These are phyloP conservation scores for Magallana nippona DNA, from an alignment of 2,888 invertebrate genomes.

Conservation along the genomic window DNA sequence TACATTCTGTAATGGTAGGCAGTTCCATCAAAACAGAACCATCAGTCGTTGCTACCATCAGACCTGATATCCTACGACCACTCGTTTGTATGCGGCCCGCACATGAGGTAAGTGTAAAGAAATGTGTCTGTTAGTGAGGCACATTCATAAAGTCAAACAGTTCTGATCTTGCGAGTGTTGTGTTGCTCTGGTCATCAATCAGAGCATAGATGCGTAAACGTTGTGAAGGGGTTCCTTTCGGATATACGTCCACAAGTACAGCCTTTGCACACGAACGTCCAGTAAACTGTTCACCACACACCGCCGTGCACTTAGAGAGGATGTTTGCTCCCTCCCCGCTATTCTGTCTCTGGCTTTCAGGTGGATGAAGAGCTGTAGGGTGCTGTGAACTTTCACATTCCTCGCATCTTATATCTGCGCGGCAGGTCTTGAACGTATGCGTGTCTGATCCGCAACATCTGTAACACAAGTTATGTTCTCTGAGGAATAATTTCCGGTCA, in stretches of 20 bases:
- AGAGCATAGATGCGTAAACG: conserved; percentile 40
- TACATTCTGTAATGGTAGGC: conserved; percentile 48
- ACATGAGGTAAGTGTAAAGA: conserved; percentile 49
- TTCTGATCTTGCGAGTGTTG: conserved; percentile 44
- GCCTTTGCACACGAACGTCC: conserved; percentile 51
- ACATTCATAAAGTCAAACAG: conserved; percentile 43
- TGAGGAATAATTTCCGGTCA: not conserved
- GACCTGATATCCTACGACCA: conserved; percentile 42
- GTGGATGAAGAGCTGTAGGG: conserved; percentile 27
- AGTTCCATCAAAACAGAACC: conserved; percentile 34
- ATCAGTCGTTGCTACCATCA: too few species aligned
- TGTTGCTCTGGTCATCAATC: conserved; percentile 53
- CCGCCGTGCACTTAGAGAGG: conserved; percentile 42
- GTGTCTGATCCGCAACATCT: conserved; percentile 28
- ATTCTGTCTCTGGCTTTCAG: not conserved
- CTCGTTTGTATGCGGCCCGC: conserved; percentile 42
- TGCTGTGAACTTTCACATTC: not conserved
- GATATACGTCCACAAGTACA: conserved; percentile 44
- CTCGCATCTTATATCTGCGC: not conserved
- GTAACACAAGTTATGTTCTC: conserved; percentile 37
- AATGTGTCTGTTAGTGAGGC: not conserved
- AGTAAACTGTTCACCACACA: conserved; percentile 42
- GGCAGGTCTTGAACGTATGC: not conserved
- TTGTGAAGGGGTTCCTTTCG: conserved; percentile 18
- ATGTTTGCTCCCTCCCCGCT: not conserved